Evolutionary conservation across 2,888 invertebrate species (phyloP).

Genomic region (Drosophila putrida): DNA sequence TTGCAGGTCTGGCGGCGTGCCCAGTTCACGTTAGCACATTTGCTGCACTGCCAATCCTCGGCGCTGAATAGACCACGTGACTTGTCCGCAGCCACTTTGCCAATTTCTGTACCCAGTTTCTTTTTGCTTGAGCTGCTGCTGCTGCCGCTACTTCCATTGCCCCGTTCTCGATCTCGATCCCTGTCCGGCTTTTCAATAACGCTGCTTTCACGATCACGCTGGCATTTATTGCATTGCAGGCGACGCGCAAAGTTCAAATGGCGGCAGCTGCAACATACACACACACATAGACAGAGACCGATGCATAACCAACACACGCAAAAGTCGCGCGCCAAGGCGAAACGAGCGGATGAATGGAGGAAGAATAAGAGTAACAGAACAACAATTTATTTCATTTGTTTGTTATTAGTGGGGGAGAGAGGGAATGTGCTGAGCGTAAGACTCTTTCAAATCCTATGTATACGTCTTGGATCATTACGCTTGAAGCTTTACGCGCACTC

Average conservation of each 20-base stretch:
- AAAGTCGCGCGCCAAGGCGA: constrained; percentile 39
- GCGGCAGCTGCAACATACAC: constrained; percentile 88
- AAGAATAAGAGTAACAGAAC: constrained; percentile 59
- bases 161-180: constrained; percentile 56
- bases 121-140: constrained; percentile 86
- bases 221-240: constrained; percentile 95
- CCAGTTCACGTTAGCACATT: constrained; percentile 99
- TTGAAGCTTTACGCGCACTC: constrained; percentile 83
- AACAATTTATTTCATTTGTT: constrained; percentile 57
- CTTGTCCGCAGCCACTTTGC: constrained; percentile 99
- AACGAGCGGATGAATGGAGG: constrained; percentile 43
- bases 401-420: constrained; percentile 17
- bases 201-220: constrained; percentile 78
- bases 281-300: constrained; percentile 9
- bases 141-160: constrained; percentile 71
- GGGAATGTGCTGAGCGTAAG: constrained; percentile 5
- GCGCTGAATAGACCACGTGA: constrained; percentile 94
- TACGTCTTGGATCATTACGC: constrained; percentile 37
- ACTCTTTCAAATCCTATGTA: constrained; percentile 34
- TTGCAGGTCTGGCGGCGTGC: constrained; percentile 97
- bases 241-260: constrained; percentile 98
- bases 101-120: constrained; percentile 97
- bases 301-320: constrained; percentile 41
- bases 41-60: constrained; percentile 99
- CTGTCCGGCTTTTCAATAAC: constrained; percentile 61